Base-by-base conservation (phyloP, 2,113 vertebrate species). In the Petaurus breviceps region DNA sequence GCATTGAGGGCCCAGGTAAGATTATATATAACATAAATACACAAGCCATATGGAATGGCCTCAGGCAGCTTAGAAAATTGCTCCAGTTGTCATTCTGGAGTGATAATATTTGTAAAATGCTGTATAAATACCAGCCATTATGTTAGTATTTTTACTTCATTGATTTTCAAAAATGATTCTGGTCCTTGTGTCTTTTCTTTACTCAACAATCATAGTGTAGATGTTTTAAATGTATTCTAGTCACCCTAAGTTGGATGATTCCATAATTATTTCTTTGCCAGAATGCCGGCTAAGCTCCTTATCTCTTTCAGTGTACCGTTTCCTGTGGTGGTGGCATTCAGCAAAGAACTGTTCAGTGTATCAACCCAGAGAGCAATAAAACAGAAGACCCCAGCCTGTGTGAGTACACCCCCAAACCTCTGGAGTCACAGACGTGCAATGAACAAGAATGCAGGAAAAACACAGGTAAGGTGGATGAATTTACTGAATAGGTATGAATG, bases 281-380 rank as follows among this genome's bases (percentile, higher is more conserved):
- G 19, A n/a, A 2, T 0, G 52, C 22, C 0, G 11, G 4, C 0
- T 95, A 55, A 94, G 7, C 52, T 49, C 95, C 47, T 51, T 25
- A 61, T 97, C 11, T 97, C 77, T 98, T 98, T 92, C 98, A 99
- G 99, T 99, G 99, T 91, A 96, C 98, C 0, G 95, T 96, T 96
- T 98, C 99, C 43, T 99, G 99, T 95, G 99, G 99, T 84, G 98
- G 97, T 3, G 99, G 99, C 12, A 46, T 97, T 94, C 99, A 98
- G 96, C 98, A 97, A 95, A 98, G 99, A 95, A 84, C 92, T 37
- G 97, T 99, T 61, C 97, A 37, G 23, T 99, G 99, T 51, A 1
- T 98, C 26, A 98, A 98, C 84, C 95, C 90, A n/a, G 98, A 98
- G 96, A 97, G 97, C 43, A 97, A 94, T 77, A 91, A 96, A 93